Percentiles rank a stretch among this genome's conserved stretches.
These are phyloP conservation scores for Eupithecia tripunctaria DNA, from an alignment of 2,888 invertebrate genomes.

Conservation along the genomic window DNA sequence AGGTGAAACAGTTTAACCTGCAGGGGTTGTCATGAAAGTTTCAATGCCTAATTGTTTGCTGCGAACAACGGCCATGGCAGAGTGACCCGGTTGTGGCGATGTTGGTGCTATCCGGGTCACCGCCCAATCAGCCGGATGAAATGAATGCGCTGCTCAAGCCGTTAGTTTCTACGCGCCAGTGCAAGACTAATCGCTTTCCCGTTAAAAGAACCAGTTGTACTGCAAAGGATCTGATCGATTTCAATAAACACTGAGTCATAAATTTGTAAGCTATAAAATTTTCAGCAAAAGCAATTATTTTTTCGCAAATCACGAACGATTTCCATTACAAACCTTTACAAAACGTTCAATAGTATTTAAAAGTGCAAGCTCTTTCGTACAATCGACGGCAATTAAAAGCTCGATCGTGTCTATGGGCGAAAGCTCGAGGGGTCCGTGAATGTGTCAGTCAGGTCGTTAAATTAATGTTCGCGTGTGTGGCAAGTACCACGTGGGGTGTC, in stretches of 20 bases:
- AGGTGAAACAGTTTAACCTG: conserved; percentile 21
- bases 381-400: conserved; percentile 55
- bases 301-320: conserved; percentile 27
- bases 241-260: background rate
- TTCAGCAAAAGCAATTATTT: conserved; percentile 22
- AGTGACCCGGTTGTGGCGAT: conserved; percentile 81
- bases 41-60: conserved; percentile 49
- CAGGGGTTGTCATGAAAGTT: conserved; percentile 39
- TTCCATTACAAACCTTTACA: conserved; percentile 23
- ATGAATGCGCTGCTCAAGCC: conserved; percentile 44
- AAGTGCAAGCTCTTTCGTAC: conserved; percentile 37
- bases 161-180: conserved; percentile 46
- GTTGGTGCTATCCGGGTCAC: conserved; percentile 83
- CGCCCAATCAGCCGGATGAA: conserved; percentile 49
- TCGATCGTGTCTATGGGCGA: conserved; percentile 52
- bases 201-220: background rate
- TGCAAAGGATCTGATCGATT: background rate
- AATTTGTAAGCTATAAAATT: background rate
- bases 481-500: conserved; percentile 65
- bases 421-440: conserved; percentile 50
- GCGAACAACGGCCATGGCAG: conserved; percentile 67
- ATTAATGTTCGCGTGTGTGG: conserved; percentile 80
- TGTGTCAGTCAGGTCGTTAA: conserved; percentile 68
- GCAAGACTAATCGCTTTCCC: conserved; percentile 18
- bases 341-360: conserved; percentile 1